Evolutionary conservation across 2,113 vertebrate species (phyloP).

Genomic region (Ovis canadensis): DNA sequence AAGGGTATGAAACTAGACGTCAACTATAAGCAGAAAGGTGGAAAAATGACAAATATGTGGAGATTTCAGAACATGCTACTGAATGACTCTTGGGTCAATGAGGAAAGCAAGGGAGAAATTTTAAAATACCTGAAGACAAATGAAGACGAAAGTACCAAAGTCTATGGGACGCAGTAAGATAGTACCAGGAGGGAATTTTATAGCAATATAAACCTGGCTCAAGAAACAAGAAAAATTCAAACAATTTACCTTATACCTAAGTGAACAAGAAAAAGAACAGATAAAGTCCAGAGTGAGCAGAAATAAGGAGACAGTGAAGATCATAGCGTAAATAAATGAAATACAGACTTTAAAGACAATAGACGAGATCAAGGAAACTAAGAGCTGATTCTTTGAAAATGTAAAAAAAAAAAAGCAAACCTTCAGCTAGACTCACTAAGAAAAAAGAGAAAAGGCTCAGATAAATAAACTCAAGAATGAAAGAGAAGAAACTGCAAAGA

Average conservation of each 20-base stretch:
- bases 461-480: neutral
- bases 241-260: neutral
- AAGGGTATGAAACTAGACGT: neutral
- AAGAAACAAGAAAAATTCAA: neutral
- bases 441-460: neutral
- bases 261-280: neutral
- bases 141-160: neutral
- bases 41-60: neutral
- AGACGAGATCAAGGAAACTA: neutral
- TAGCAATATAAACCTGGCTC: neutral
- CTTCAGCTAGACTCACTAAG: neutral
- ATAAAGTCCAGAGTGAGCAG: neutral
- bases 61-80: neutral
- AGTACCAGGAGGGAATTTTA: neutral
- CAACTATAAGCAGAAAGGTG: neutral
- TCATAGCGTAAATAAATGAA: neutral
- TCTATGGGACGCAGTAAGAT: neutral
- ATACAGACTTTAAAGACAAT: neutral
- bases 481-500: neutral
- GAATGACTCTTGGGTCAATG: neutral
- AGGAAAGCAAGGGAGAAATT: neutral
- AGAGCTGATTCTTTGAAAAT: neutral
- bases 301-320: neutral
- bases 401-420: neutral
- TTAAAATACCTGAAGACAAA: neutral